Conservation (phyloP, 2,797 vertebrate species). For the Lycodopsis pacificus region DNA sequence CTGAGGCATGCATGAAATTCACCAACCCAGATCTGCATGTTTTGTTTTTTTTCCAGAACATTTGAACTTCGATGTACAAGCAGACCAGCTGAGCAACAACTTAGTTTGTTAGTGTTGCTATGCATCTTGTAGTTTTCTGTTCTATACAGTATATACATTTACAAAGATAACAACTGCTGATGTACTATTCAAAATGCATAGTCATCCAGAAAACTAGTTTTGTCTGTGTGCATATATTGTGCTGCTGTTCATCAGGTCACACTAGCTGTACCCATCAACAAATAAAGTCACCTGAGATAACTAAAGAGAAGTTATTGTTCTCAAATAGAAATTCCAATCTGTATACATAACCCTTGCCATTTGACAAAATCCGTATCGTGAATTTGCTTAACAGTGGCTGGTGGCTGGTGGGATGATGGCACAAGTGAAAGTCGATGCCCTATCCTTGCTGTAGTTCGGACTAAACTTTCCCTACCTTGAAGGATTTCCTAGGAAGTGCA, state of each 20-base stretch:
- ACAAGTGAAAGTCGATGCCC: background rate
- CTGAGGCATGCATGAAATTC: background rate
- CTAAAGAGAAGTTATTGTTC: background rate
- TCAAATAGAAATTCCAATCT: background rate
- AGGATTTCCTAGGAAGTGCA: background rate
- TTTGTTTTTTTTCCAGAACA: background rate
- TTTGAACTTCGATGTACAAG: background rate
- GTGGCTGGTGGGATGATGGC: background rate
- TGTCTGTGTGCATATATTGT: background rate
- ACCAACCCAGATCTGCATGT: background rate
- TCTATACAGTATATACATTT: background rate
- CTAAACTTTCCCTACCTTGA: background rate
- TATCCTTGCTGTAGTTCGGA: background rate
- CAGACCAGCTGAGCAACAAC: background rate
- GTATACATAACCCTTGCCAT: background rate
- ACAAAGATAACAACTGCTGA: background rate
- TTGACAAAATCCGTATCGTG: background rate
- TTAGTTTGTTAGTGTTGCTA: background rate
- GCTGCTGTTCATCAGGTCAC: background rate
- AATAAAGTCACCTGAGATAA: background rate
- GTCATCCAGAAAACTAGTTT: background rate
- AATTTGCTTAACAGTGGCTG: background rate
- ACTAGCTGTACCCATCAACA: background rate
- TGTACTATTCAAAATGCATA: background rate
- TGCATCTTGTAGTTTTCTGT: background rate